These are phyloP conservation scores for Mesoligia furuncula DNA, from an alignment of 2,888 invertebrate species.

Conservation along the genomic window DNA sequence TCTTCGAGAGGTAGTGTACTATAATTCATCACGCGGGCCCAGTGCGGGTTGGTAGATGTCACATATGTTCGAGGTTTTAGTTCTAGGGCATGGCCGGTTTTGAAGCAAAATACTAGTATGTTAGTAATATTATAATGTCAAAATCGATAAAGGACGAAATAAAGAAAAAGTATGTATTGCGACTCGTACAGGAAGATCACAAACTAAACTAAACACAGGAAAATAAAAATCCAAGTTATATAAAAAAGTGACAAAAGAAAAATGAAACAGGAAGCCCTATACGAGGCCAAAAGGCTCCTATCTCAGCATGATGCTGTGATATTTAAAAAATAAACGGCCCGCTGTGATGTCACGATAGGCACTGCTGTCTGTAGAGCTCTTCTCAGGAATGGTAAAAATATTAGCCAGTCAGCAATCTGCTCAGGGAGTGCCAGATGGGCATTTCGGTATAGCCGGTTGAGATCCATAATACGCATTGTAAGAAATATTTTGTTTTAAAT, in stretches of 20 bases:
- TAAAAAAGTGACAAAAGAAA: too few relatives aligned
- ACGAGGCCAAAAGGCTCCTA: too few relatives aligned
- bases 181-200: too few relatives aligned
- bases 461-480: too few relatives aligned
- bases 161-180: too few relatives aligned
- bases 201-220: too few relatives aligned
- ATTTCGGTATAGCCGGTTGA: not conserved
- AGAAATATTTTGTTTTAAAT: not conserved
- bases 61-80: not conserved
- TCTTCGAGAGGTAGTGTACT: not conserved
- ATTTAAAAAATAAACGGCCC: too few relatives aligned
- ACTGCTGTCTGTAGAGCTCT: not conserved
- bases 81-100: not conserved
- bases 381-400: not conserved
- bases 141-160: too few relatives aligned
- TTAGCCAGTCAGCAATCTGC: not conserved
- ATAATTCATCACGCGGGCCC: not conserved
- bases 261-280: too few relatives aligned
- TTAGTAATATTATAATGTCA: not conserved
- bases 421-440: too few relatives aligned
- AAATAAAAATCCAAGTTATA: too few relatives aligned
- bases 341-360: not conserved
- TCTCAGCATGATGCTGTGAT: too few relatives aligned
- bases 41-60: not conserved
- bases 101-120: not conserved